phyloP scores from a whole-genome alignment of 2,797 vertebrate genomes.

The Ambastaia sidthimunki region DNA sequence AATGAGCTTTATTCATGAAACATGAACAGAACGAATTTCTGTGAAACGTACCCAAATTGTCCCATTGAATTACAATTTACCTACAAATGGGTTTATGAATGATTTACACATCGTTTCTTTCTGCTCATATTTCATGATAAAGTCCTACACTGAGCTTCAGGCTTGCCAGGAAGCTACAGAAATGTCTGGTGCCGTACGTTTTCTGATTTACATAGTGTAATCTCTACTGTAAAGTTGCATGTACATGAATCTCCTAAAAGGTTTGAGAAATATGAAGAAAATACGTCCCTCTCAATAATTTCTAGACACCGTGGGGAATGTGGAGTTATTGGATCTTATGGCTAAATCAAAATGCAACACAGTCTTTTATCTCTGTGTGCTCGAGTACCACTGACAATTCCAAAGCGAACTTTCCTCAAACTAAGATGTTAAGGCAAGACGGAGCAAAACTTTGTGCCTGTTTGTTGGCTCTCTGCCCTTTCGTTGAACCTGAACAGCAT shows the following conservation, averaged over 20 bases:
- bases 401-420: constrained; percentile 63
- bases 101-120: neutral
- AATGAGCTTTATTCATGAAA: neutral
- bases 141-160: neutral
- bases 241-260: neutral
- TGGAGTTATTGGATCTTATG: constrained; percentile 23
- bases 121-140: neutral
- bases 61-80: neutral
- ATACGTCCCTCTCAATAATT: constrained; percentile 23
- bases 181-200: neutral
- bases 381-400: constrained; percentile 65
- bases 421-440: constrained; percentile 61
- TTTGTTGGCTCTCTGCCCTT: constrained; percentile 70
- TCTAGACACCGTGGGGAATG: constrained; percentile 24
- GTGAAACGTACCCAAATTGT: neutral
- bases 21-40: neutral
- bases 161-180: neutral
- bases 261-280: constrained; percentile 7
- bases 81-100: neutral
- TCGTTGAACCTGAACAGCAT: constrained; percentile 71
- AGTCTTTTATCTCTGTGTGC: neutral
- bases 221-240: constrained; percentile 16
- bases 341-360: neutral
- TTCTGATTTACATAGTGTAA: constrained; percentile 14
- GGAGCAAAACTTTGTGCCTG: constrained; percentile 67